Evolutionary conservation across 2,888 invertebrate species (phyloP), one percentile per base, ranked within the genome.

Genomic region (Sinodicranocentrus sp.): DNA sequence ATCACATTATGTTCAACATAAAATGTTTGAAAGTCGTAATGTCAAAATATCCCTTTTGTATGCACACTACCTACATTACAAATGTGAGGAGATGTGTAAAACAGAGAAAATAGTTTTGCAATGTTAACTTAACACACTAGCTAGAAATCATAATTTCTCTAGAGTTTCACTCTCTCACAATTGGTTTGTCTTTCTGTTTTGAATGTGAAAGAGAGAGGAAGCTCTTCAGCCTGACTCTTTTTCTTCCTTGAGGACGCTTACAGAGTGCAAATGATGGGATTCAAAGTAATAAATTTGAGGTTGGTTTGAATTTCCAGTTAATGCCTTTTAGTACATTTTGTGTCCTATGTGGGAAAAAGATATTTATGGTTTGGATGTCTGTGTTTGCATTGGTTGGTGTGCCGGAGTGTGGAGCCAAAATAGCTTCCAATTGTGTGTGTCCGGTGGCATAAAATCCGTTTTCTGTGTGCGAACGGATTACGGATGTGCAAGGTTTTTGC

Each of bases 261-360:
- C 75, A 65, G 65, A 76, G 76, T 76, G 76, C 76, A 76, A 76
- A 76, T 76, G 76, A 76, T 76, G 65, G 65, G 76, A 65, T 65
- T 52, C 39, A n/a, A 17, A 23, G 67, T 67, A 26, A 76, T 76
- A 76, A 76, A 76, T 76, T 67, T 76, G 76, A 76, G 76, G 76
- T 76, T 39, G 76, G 67, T 76, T 54, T 76, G 76, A 52, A 65
- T 67, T 65, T 28, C 76, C 25, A 76, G 73, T 63, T 75, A 75
- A 75, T 75, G 73, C 73, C 25, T 75, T 52, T 73, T 61, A 25
- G 17, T 63, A 61, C 54, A 72, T 72, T 52, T 76, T 76, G 65
- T 65, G 61, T 61, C 73, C 39, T 28, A 28, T 25, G 17, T 33
- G n/a, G 23, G 54, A 70, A 26, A 43, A 44, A 52, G 52, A 52